A percentile compares a stretch with the other conserved stretches of the same genome.
Conservation (phyloP, 2,888 invertebrate genomes). For the Drosophila formosana region DNA sequence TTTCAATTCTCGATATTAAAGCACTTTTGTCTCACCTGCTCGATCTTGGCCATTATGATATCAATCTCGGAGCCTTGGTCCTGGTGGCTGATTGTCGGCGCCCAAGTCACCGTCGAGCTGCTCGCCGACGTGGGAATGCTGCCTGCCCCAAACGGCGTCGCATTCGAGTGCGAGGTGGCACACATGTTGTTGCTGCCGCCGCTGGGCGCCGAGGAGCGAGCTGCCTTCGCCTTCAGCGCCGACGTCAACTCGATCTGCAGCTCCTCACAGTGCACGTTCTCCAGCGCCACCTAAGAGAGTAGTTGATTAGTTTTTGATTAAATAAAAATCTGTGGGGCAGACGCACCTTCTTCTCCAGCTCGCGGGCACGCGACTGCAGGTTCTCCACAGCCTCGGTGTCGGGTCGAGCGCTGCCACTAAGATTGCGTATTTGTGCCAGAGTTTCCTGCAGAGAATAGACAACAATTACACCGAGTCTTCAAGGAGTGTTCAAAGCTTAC, state of each 20-base stretch:
- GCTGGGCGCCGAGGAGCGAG: conserved; percentile 81
- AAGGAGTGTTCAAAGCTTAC: conserved; percentile 63
- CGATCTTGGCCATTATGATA: conserved; percentile 97
- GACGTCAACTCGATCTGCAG: conserved; percentile 94
- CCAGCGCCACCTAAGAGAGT: conserved; percentile 87
- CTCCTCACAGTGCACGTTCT: conserved; percentile 93
- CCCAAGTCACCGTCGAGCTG: conserved; percentile 85
- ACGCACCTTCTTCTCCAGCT: conserved; percentile 94
- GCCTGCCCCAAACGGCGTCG: conserved; percentile 73
- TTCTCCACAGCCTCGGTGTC: conserved; percentile 89
- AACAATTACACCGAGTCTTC: too few relatives aligned
- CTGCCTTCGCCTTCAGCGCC: conserved; percentile 87
- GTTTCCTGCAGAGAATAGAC: conserved; percentile 87
- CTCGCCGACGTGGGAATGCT: conserved; percentile 75
- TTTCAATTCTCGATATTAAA: not conserved
- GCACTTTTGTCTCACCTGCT: conserved; percentile 87
- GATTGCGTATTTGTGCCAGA: conserved; percentile 88
- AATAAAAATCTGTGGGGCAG: too few relatives aligned
- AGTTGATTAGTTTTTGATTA: not conserved
- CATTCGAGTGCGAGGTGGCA: conserved; percentile 19
- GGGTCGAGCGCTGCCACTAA: conserved; percentile 86
- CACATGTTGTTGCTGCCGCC: conserved; percentile 4
- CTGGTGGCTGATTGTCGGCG: conserved; percentile 85
- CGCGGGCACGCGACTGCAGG: conserved; percentile 93
- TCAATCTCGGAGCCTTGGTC: conserved; percentile 92